phyloP scores from a whole-genome alignment of 1,140 invertebrate genomes.

The Aphaenogaster floridana region DNA sequence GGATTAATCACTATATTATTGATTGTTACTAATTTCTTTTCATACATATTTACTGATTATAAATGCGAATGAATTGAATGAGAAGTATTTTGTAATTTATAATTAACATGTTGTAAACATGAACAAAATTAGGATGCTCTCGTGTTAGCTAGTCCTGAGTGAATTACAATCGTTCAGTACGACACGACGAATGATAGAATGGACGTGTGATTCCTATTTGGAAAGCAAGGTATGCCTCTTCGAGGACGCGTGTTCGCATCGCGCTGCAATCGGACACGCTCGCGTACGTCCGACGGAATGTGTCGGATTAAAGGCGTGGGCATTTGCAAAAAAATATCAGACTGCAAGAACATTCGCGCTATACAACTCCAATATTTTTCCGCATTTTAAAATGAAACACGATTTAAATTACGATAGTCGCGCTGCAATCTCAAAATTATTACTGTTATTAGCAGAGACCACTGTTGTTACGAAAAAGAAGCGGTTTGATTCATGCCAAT shows the following conservation, averaged over 20 bases:
- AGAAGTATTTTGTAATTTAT: background rate
- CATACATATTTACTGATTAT: background rate
- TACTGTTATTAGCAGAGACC: background rate
- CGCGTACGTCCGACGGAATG: slow-evolving; percentile 52
- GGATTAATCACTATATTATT: slow-evolving; percentile 1
- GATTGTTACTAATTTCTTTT: background rate
- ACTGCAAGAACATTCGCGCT: background rate
- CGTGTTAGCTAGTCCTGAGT: background rate
- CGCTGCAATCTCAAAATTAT: background rate
- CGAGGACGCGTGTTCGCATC: slow-evolving; percentile 56
- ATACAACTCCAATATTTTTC: background rate
- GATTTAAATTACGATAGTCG: background rate
- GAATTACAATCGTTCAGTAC: background rate
- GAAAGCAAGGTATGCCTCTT: slow-evolving; percentile 38
- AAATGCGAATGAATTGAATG: background rate
- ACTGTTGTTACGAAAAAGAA: background rate
- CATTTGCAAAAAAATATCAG: background rate
- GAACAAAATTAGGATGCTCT: background rate
- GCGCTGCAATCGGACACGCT: slow-evolving; percentile 21
- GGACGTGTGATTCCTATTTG: slow-evolving; percentile 31
- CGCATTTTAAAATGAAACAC: background rate
- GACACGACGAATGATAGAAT: slow-evolving; percentile 25
- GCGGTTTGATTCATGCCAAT: background rate
- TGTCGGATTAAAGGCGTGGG: slow-evolving; percentile 11
- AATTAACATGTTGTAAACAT: background rate